phyloP scores from a whole-genome alignment of 1,140 invertebrate species.

The Apis mellifera region Amel_HAv3.1 CM009935.2:12376501-12377000 shows the following conservation, averaged over 20 bases:
- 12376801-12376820: neutral
- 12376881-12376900: neutral
- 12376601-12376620: neutral
- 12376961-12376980: neutral
- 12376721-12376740: neutral
- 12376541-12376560: neutral
- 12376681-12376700: no score
- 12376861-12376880: slow-evolving; percentile 3
- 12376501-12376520: neutral
- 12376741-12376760: neutral
- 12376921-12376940: neutral
- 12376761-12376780: neutral
- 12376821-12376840: neutral
- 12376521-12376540: neutral
- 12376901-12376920: neutral
- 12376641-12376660: neutral
- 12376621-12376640: neutral
- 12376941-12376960: neutral
- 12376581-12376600: slow-evolving; percentile 19
- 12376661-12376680: neutral
- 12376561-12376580: slow-evolving; percentile 4
- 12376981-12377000: neutral
- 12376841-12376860: slow-evolving; percentile 1
- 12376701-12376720: no score
- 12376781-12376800: neutral